Percentiles rank a stretch among this genome's conserved stretches.
Evolutionary conservation across 92 coral and sea anemone genomes (phyloP).

Genomic region (Actinostola sp.): DNA sequence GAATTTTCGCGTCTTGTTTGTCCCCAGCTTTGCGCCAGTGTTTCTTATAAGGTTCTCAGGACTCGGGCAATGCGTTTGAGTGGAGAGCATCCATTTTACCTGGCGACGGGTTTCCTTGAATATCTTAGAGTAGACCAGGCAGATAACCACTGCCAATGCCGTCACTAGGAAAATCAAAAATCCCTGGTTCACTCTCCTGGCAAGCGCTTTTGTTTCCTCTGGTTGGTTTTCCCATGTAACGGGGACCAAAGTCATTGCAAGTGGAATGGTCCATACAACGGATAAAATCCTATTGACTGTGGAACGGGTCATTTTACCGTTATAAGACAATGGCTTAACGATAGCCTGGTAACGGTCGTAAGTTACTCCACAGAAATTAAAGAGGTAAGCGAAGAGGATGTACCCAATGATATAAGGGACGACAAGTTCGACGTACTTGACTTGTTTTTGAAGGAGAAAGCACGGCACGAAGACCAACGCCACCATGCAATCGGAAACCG

Average conservation of each 20-base stretch:
- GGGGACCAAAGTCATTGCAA: slow-evolving; percentile 69
- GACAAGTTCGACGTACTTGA: slow-evolving; percentile 31
- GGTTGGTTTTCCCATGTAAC: slow-evolving; percentile 70
- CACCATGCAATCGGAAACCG: slow-evolving; percentile 82
- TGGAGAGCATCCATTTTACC: slow-evolving; percentile 60
- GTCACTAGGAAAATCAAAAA: slow-evolving; percentile 70
- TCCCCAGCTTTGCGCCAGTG: neutral
- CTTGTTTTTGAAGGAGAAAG: slow-evolving; percentile 42
- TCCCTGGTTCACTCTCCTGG: slow-evolving; percentile 74
- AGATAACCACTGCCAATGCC: slow-evolving; percentile 49
- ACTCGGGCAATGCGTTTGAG: neutral
- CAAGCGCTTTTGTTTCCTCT: slow-evolving; percentile 13
- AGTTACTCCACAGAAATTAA: slow-evolving; percentile 91
- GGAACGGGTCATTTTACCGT: slow-evolving; percentile 62
- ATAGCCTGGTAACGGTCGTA: slow-evolving; percentile 91
- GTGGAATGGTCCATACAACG: slow-evolving; percentile 74
- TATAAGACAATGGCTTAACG: slow-evolving; percentile 78
- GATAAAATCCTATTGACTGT: slow-evolving; percentile 64
- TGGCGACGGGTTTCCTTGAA: slow-evolving; percentile 85
- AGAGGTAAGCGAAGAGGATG: slow-evolving; percentile 86
- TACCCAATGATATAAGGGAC: slow-evolving; percentile 84
- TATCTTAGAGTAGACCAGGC: slow-evolving; percentile 68
- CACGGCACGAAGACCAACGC: slow-evolving; percentile 83
- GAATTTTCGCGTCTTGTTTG: slow-evolving; percentile 36
- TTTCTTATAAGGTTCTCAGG: slow-evolving; percentile 22